Evolutionary conservation across 2,797 vertebrate genomes (phyloP), one percentile per base, ranked within the genome.

Genomic region (Luscinia luscinia): DNA sequence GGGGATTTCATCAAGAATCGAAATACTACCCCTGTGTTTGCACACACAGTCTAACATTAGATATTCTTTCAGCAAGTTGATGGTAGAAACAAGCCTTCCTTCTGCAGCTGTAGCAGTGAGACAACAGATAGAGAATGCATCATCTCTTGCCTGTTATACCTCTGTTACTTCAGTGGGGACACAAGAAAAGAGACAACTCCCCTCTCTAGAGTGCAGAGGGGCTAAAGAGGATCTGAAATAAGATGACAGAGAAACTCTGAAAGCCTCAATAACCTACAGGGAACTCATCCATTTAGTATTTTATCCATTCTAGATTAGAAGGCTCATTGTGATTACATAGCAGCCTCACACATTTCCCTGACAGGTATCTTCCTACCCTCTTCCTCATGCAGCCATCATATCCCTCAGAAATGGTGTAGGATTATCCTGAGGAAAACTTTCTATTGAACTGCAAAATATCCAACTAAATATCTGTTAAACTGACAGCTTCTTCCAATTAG

Each of bases 401-500:
- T 0, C 78, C 24, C 62, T 92, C 49, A 93, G 70, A 90, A 95
- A 76, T 14, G 23, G 61, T 80, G 43, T 4, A 70, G 38, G 57
- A n/a, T 62, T 87, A 79, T 80, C 76, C 80, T 28, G 10, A 57
- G 67, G 68, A 94, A 89, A 78, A 87, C 77, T 95, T 93, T 88
- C 51, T 63, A 49, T 30, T 66, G 51, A 96, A 80, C 43, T 75
- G 11, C 58, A 92, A 57, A 90, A 79, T 96, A 91, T 93, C 67
- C 55, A 89, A n/a, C 70, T 93, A 78, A 96, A 90, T 81, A 55
- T 82, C 78, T 67, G 72, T 90, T 96, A 97, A 93, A 67, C 58
- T 87, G 86, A 94, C 75, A 84, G 88, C n/a, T 94, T 89, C 84
- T 85, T 90, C 93, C 54, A 95, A 96, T 96, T 96, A 95, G 75